These are phyloP conservation scores for Geotrupes spiniger DNA, from an alignment of 2,888 invertebrate species.

Conservation along the genomic window DNA sequence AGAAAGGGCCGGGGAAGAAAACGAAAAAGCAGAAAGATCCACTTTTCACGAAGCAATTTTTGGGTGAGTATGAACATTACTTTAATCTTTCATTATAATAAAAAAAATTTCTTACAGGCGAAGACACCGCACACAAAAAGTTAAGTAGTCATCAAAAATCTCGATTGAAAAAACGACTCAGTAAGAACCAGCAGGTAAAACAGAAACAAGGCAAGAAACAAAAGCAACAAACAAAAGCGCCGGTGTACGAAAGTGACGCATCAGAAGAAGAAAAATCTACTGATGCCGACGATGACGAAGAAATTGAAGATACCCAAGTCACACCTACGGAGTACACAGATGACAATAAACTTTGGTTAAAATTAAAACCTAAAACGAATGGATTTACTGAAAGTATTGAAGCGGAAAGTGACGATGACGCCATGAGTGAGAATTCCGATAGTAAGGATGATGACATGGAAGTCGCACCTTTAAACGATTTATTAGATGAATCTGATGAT, in stretches of 20 bases:
- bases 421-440: slow-evolving; percentile 29
- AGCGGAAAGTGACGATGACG: slow-evolving; percentile 39
- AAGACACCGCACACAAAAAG: slow-evolving; percentile 38
- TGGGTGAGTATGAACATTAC: slow-evolving; percentile 47
- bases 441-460: slow-evolving; percentile 35
- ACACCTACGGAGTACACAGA: slow-evolving; percentile 33
- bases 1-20: slow-evolving; percentile 84
- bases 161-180: slow-evolving; percentile 36
- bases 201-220: slow-evolving; percentile 31
- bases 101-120: slow-evolving; percentile 41
- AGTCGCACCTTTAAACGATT: slow-evolving; percentile 39
- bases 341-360: slow-evolving; percentile 34
- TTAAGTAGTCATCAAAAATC: slow-evolving; percentile 33
- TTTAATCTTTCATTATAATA: not conserved
- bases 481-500: slow-evolving; percentile 42
- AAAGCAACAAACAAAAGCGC: too few species aligned
- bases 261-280: slow-evolving; percentile 26
- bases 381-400: slow-evolving; percentile 39
- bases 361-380: slow-evolving; percentile 39
- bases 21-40: slow-evolving; percentile 85
- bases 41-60: slow-evolving; percentile 58
- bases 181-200: slow-evolving; percentile 33
- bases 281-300: slow-evolving; percentile 29
- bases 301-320: slow-evolving; percentile 44
- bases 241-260: slow-evolving; percentile 31